Evolutionary conservation across 2,888 invertebrate genomes (phyloP).

Genomic region (Netelia fuscicornis): DNA sequence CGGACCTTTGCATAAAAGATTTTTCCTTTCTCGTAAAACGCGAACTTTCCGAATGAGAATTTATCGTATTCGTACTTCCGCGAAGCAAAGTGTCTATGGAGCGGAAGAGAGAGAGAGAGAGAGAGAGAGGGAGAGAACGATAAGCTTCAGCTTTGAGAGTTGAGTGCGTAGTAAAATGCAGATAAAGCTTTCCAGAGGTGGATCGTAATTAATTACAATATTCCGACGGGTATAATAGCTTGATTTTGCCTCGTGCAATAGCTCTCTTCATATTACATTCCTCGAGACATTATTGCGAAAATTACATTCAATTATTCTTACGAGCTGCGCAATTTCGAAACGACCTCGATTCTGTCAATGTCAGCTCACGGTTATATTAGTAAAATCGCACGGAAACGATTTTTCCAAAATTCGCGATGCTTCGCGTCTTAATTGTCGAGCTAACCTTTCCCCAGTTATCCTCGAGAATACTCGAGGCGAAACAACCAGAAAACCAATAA

Average conservation of each 20-base stretch:
- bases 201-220: constrained; percentile 64
- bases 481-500: constrained; percentile 60
- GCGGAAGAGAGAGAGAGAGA: background rate
- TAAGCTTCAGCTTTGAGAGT: constrained; percentile 40
- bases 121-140: constrained; percentile 6
- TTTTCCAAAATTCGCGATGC: background rate
- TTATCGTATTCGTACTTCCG: constrained; percentile 52
- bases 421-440: background rate
- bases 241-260: constrained; percentile 21
- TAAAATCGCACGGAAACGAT: background rate
- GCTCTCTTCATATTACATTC: background rate
- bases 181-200: constrained; percentile 63
- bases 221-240: constrained; percentile 50
- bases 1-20: constrained; percentile 6
- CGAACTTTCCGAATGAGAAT: constrained; percentile 58
- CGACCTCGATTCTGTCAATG: background rate
- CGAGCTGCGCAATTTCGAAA: background rate
- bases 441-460: background rate
- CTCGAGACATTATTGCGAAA: background rate
- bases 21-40: constrained; percentile 23
- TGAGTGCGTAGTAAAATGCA: constrained; percentile 62
- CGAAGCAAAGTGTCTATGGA: constrained; percentile 25
- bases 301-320: constrained; percentile 6
- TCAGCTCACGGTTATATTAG: background rate
- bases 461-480: background rate